A percentile compares a stretch with the other conserved stretches of the same genome.
These are phyloP conservation scores for Clinocottus analis DNA, from an alignment of 2,113 vertebrate species.

Conservation along the genomic window DNA sequence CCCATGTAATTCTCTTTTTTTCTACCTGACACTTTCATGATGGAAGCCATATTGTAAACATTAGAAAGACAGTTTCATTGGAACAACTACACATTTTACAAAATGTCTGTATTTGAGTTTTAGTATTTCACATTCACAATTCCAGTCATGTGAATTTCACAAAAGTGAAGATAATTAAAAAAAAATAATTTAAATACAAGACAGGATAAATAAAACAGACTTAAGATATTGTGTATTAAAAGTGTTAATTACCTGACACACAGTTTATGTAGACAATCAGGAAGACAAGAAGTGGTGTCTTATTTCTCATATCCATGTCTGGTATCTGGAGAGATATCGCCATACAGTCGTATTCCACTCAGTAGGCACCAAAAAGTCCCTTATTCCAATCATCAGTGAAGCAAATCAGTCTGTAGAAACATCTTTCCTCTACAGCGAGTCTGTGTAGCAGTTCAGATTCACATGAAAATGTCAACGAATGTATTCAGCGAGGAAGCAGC, in stretches of 20 bases:
- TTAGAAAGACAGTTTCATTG: not conserved
- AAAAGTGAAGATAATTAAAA: not conserved
- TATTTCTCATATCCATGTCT: conserved; percentile 44
- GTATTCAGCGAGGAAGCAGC: not conserved
- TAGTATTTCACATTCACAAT: not conserved
- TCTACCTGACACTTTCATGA: not conserved
- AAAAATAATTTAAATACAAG: not conserved
- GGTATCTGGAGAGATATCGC: not conserved
- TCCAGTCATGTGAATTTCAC: not conserved
- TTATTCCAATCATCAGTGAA: not conserved
- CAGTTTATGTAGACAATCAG: conserved; percentile 35
- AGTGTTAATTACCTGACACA: conserved; percentile 67
- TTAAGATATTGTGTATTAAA: not conserved
- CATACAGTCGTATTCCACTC: conserved; percentile 18
- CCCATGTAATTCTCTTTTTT: not conserved
- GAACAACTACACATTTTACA: not conserved
- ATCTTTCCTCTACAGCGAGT: not conserved
- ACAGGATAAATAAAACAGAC: not conserved
- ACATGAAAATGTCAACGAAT: not conserved
- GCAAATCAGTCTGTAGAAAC: not conserved
- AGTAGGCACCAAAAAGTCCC: not conserved
- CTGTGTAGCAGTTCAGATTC: not conserved
- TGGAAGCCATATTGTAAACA: not conserved
- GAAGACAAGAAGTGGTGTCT: conserved; percentile 21
- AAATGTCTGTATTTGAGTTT: not conserved